A percentile compares a stretch with the other conserved stretches of the same genome.
phyloP scores from a whole-genome alignment of 1,140 invertebrate genomes.

The Neodiprion pinetum region DNA sequence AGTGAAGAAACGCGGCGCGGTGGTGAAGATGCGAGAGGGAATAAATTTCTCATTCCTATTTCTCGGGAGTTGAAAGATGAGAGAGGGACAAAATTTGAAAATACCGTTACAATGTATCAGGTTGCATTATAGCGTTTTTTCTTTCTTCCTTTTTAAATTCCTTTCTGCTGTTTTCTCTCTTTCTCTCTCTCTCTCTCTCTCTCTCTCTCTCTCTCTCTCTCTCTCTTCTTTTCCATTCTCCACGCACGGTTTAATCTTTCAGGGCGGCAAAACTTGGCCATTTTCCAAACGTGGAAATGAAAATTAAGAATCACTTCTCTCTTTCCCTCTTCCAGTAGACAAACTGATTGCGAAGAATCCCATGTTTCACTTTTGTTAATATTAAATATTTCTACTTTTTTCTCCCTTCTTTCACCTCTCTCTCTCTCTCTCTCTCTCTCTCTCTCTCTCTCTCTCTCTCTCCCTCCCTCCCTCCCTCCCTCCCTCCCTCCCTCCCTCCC shows the following conservation, averaged over 20 bases:
- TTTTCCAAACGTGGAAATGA: background rate
- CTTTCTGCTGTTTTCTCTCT: background rate
- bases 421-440: slow-evolving; percentile 18
- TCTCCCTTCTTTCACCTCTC: slow-evolving; percentile 23
- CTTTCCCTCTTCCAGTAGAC: background rate
- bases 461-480: slow-evolving; percentile 19
- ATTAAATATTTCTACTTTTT: slow-evolving; percentile 25
- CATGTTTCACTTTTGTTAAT: slow-evolving; percentile 49
- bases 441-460: slow-evolving; percentile 22
- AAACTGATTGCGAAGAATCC: slow-evolving; percentile 35
- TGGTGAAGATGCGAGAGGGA: too few relatives aligned
- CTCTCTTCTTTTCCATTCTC: background rate
- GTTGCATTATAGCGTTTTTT: background rate
- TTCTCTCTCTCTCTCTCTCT: background rate
- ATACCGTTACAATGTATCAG: background rate
- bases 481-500: slow-evolving; percentile 23
- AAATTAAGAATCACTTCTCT: slow-evolving; percentile 3
- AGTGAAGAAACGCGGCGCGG: too few relatives aligned
- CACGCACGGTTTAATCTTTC: background rate
- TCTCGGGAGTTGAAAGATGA: background rate
- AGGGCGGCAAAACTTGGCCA: background rate
- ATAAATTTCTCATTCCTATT: background rate
- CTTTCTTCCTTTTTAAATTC: slow-evolving; percentile 28
- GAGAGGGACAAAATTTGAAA: background rate
- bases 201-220: slow-evolving; percentile 6